A percentile compares a stretch with the other conserved stretches of the same genome.
These are phyloP conservation scores for Seriola dumerili DNA, from an alignment of 2,113 vertebrate genomes.

Conservation along the genomic window DNA sequence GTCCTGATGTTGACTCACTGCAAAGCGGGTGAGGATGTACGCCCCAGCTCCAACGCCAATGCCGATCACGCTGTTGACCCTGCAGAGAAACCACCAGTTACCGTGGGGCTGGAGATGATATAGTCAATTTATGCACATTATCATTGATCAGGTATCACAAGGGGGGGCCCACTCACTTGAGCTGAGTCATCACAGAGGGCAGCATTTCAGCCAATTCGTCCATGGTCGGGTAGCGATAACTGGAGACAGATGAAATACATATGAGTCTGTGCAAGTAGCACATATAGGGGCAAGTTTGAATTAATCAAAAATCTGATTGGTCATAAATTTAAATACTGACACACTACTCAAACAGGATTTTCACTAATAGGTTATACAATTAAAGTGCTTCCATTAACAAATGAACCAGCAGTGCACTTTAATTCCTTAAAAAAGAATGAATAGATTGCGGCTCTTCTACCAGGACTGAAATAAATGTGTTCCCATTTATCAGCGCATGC, in stretches of 20 bases:
- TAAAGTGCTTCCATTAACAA: slow-evolving; percentile 38
- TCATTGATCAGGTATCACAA: slow-evolving; percentile 13
- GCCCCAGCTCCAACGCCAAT: slow-evolving; percentile 86
- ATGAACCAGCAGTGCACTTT: slow-evolving; percentile 16
- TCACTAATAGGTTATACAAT: neutral
- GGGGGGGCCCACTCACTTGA: slow-evolving; percentile 86
- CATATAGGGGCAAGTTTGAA: neutral
- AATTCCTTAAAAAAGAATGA: slow-evolving; percentile 1
- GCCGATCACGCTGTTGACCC: slow-evolving; percentile 83
- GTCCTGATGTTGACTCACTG: slow-evolving; percentile 74
- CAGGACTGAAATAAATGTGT: neutral
- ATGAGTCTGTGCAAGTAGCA: neutral
- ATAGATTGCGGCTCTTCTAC: neutral
- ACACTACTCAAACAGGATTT: neutral
- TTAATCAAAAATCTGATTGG: neutral
- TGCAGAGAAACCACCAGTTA: slow-evolving; percentile 55
- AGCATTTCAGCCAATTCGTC: slow-evolving; percentile 97
- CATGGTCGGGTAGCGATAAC: slow-evolving; percentile 96
- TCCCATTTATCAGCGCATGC: neutral
- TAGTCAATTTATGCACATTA: slow-evolving; percentile 9
- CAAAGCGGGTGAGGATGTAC: slow-evolving; percentile 83
- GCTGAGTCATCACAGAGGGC: slow-evolving; percentile 91
- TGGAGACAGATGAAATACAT: slow-evolving; percentile 62
- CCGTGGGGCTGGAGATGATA: neutral
- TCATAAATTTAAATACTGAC: neutral